Evolutionary conservation across 2,113 vertebrate genomes (phyloP).

Genomic region (Nicator chloris): DNA sequence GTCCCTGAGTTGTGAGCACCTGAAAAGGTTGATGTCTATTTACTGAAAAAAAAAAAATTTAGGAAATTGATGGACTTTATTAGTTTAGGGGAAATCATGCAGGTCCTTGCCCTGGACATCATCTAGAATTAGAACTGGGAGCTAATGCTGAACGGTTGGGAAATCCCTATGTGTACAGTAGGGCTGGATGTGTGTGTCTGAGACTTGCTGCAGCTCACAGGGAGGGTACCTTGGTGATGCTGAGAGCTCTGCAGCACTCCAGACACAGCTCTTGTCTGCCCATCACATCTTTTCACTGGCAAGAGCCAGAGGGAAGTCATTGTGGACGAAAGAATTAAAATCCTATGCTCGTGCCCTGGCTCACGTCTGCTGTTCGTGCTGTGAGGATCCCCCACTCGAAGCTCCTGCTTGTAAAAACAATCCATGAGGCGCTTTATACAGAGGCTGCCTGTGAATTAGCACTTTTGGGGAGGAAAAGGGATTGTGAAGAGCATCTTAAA

Average conservation of each 20-base stretch:
- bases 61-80: not conserved
- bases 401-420: not conserved
- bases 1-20: not conserved
- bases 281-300: not conserved
- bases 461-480: not conserved
- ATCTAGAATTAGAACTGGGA: not conserved
- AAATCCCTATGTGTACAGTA: accelerated
- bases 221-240: not conserved
- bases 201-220: not conserved
- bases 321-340: not conserved
- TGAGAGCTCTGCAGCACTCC: not conserved
- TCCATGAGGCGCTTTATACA: not conserved
- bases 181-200: not conserved
- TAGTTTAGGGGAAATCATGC: not conserved
- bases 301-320: not conserved
- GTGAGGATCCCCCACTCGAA: not conserved
- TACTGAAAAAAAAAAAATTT: not conserved
- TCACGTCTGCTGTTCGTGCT: not conserved
- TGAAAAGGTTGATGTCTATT: not conserved
- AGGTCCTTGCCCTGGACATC: not conserved
- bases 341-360: not conserved
- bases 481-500: not conserved
- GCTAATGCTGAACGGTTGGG: not conserved
- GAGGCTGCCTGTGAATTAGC: not conserved
- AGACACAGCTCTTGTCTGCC: not conserved